Base-by-base conservation (phyloP, 2,797 vertebrate species). In the Malacoctenus gilli region DNA sequence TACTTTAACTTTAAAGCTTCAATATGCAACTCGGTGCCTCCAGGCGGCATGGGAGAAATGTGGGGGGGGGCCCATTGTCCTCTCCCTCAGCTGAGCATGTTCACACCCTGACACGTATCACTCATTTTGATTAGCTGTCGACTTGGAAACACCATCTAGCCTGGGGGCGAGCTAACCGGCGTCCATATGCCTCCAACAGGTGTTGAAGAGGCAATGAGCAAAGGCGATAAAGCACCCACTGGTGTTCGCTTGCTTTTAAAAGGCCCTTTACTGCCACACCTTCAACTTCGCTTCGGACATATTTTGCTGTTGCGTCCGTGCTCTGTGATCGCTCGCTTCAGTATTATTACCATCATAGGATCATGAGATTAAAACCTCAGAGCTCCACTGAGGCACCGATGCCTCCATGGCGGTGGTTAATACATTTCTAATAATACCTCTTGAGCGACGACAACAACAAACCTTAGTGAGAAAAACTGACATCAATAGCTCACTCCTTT, bases 61-160 rank as follows among this genome's bases (percentile, higher is more conserved):
- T 16, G 30, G 20, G 60, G 60, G 66, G 60, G 60, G 66, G 55
- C 43, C 40, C 32, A 12, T 47, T 66, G 56, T 53, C 59, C 40
- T 54, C 36, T 54, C 63, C 44, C 42, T 61, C 59, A 44, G 46
- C 25, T 59, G 23, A 58, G 20, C 30, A 43, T 52, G 59, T 79
- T 76, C 68, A 77, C 42, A 43, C 38, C 54, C 41, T 15, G 39
- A 42, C 57, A 46, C 58, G 38, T 68, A 73, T 83, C 68, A 67
- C 51, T 82, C 70, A 83, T 73, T 72, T 72, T 73, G 69, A 82
- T 72, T 61, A 75, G 70, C 66, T 71, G 75, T 75, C 64, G 68
- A 39, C 48, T 39, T 43, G 8, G 44, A 79, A 78, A 79, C 3
- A 1, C 50, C 46, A 10, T 51, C 38, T 23, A 38, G 74, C 82